A percentile compares a stretch with the other conserved stretches of the same genome.
phyloP scores from a whole-genome alignment of 2,888 invertebrate genomes.

The Congeria kusceri region DNA sequence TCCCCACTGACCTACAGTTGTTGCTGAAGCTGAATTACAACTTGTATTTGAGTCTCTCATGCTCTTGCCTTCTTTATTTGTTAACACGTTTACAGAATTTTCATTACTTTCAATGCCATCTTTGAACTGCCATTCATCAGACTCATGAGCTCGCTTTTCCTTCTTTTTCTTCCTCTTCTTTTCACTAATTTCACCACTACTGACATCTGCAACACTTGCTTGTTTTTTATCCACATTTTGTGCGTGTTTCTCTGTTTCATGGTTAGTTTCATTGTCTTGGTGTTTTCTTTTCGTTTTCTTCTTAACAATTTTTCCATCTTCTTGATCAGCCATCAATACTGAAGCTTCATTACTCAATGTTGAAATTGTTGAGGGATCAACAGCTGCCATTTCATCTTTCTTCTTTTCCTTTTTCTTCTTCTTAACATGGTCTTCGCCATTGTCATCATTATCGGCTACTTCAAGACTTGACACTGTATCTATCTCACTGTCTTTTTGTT shows the following conservation, averaged over 20 bases:
- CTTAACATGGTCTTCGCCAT: not conserved
- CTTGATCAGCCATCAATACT: not conserved
- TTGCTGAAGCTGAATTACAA: not conserved
- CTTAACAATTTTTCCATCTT: not conserved
- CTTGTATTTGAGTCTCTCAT: not conserved
- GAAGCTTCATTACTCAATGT: not conserved
- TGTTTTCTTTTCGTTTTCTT: not conserved
- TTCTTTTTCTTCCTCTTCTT: slow-evolving; percentile 51
- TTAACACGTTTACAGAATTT: slow-evolving; percentile 29
- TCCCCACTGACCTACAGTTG: slow-evolving; percentile 72
- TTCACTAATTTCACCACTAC: slow-evolving; percentile 17
- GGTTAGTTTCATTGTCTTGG: not conserved
- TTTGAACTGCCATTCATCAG: not conserved
- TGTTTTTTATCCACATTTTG: not conserved
- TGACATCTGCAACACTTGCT: not conserved
- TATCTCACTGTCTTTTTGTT: too few species aligned
- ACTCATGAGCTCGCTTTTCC: slow-evolving; percentile 6
- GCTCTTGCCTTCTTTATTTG: slow-evolving; percentile 31
- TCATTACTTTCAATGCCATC: slow-evolving; percentile 5
- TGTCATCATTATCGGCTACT: not conserved
- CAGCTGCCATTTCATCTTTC: slow-evolving; percentile 19
- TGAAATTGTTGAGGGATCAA: not conserved
- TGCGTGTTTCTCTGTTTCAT: not conserved
- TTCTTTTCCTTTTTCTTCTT: slow-evolving; percentile 23
- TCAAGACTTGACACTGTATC: too few species aligned